Evolutionary conservation across 2,888 invertebrate genomes (phyloP), one percentile per base, ranked within the genome.

Genomic region (Morpho deidamia): DNA sequence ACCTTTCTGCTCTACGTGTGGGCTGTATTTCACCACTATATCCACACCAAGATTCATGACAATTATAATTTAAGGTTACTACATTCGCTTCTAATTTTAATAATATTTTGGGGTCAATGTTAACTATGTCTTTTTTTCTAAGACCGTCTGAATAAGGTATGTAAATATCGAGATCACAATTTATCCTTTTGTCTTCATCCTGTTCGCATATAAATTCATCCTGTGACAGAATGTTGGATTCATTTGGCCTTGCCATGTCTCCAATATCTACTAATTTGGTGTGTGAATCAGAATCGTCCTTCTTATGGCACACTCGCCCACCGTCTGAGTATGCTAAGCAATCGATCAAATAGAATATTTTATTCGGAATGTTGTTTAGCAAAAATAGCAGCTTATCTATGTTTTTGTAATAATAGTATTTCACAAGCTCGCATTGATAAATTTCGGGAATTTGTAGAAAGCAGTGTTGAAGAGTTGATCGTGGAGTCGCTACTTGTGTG

Each of bases 151-250:
- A 58, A 51, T 69, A 81, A 1, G 86, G 83, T 3, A 83, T 66
- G 48, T 69, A 81, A 8, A 68, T 66, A 59, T 86, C 80, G 2
- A 78, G 63, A 64, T 87, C 85, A 56, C 88, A 88, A 50, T 70
- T 68, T 0, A 88, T 62, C 50, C 62, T 60, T 53, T 66, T 75
- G 32, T 65, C 55, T 11, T 62, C 43, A 52, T 59, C 67, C 60
- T 88, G 76, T 64, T 88, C 83, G 58, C 88, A 88, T 60, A 88
- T 65, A 49, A 85, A 83, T 59, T 88, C 87, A 11, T 86, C 78
- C 63, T 83, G 84, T 8, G 81, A 71, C n/a, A 87, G 66, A 43
- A 85, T 59, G 48, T 71, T 77, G 0, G 67, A 45, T 52, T 83
- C 79, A 23, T 76, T 72, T 1, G 83, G 82, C 60, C 80, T 76